phyloP scores from a whole-genome alignment of 64 coral and sea anemone species.

The Montipora capricornis region DNA sequence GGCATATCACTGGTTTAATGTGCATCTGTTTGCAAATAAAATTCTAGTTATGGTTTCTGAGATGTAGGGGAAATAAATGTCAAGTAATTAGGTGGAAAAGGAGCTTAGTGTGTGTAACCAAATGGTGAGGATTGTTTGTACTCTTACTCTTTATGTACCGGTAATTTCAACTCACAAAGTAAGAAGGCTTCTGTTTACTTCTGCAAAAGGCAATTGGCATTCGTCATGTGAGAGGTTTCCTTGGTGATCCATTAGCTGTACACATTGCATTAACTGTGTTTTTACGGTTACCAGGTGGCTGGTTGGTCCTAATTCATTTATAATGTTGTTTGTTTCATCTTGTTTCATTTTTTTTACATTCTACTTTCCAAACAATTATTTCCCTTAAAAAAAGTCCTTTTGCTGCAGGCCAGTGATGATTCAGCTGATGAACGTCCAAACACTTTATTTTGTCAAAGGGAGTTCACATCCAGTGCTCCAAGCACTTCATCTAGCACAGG shows the following conservation, averaged over 20 bases:
- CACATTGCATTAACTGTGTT: background rate
- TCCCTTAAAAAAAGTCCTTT: background rate
- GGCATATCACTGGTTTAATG: conserved; percentile 10
- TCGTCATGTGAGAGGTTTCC: background rate
- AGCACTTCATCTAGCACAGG: conserved; percentile 9
- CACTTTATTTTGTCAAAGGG: background rate
- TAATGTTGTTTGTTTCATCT: background rate
- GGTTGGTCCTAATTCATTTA: background rate
- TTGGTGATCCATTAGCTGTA: background rate
- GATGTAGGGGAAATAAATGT: conserved; percentile 2
- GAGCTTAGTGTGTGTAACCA: background rate
- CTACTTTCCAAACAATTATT: background rate
- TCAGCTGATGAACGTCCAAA: background rate
- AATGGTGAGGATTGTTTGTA: background rate
- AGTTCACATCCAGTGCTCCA: background rate
- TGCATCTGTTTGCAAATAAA: background rate
- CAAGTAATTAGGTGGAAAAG: background rate
- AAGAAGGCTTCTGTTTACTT: conserved; percentile 6
- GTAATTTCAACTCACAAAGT: background rate
- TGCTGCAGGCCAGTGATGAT: background rate
- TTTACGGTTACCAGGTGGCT: background rate
- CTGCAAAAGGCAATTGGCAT: background rate
- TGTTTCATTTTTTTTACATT: background rate
- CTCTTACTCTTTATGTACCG: background rate
- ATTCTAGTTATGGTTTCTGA: conserved; percentile 1